These are phyloP conservation scores for Tautogolabrus adspersus DNA, from an alignment of 2,113 vertebrate species.

Conservation along the genomic window DNA sequence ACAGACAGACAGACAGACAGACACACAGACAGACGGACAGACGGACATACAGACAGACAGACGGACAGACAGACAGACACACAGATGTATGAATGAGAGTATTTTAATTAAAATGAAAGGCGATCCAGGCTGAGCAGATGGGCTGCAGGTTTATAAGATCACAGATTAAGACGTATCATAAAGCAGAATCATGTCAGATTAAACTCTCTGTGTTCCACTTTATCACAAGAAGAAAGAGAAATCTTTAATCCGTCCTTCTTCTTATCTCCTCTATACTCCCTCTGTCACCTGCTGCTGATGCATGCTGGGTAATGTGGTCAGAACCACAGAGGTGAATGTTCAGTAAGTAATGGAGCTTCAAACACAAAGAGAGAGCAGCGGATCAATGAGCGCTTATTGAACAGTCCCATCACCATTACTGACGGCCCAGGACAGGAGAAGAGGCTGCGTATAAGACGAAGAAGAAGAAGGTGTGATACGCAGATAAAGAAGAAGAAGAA, in stretches of 20 bases:
- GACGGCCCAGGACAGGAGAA: neutral
- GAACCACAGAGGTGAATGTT: neutral
- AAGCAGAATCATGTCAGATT: slow-evolving; percentile 49
- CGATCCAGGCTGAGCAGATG: slow-evolving; percentile 19
- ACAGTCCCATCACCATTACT: no score
- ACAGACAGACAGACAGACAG: no score
- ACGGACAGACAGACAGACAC: no score
- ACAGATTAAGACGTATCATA: slow-evolving; percentile 71
- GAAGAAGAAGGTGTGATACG: neutral
- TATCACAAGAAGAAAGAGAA: slow-evolving; percentile 20
- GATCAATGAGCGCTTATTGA: neutral
- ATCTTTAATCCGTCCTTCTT: slow-evolving; percentile 12
- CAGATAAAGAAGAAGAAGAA: neutral
- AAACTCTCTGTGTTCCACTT: slow-evolving; percentile 22
- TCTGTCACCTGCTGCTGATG: neutral
- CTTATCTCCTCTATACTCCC: neutral
- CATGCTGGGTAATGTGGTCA: slow-evolving; percentile 23
- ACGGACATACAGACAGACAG: no score
- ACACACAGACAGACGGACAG: no score
- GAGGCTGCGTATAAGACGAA: neutral
- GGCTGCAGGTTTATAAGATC: slow-evolving; percentile 19
- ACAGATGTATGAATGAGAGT: neutral
- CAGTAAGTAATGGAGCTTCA: neutral
- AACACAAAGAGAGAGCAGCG: no score
- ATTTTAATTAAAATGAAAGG: slow-evolving; percentile 17